Evolutionary conservation across 2,113 vertebrate genomes (phyloP).

Genomic region (Eidolon helvum): DNA sequence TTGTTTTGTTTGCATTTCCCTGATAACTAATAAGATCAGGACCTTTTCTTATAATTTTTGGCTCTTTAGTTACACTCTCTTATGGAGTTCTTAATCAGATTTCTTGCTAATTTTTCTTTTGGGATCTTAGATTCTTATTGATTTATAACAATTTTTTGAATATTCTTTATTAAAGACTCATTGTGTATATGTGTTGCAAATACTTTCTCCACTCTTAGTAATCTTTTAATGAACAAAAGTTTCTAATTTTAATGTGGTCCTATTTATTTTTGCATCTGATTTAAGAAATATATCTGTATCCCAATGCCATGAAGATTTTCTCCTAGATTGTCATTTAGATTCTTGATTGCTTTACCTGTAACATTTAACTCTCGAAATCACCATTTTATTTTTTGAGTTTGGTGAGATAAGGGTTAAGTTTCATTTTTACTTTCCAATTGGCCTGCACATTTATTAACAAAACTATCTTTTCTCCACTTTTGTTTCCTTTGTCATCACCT

Average conservation of each 20-base stretch:
- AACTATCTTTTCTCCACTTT: background rate
- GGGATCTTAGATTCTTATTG: background rate
- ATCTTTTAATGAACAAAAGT: background rate
- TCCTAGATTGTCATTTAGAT: background rate
- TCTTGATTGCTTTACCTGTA: background rate
- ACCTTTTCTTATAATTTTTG: background rate
- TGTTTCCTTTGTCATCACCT: background rate
- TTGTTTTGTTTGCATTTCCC: background rate
- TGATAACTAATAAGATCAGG: background rate
- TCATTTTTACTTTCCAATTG: background rate
- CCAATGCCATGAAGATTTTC: background rate
- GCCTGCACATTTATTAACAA: background rate
- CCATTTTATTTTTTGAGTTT: background rate
- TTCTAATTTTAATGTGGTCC: background rate
- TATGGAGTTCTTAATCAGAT: background rate
- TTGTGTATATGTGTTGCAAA: background rate
- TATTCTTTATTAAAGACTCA: background rate
- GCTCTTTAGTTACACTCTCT: background rate
- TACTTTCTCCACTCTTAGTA: background rate
- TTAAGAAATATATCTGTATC: background rate
- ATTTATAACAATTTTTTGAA: background rate
- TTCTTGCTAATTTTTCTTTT: background rate
- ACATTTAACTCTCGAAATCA: background rate
- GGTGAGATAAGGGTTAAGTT: background rate
- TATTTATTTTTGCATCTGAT: background rate